Evolutionary conservation across 2,888 invertebrate genomes (phyloP).

Genomic region (Macrophya annulata): DNA sequence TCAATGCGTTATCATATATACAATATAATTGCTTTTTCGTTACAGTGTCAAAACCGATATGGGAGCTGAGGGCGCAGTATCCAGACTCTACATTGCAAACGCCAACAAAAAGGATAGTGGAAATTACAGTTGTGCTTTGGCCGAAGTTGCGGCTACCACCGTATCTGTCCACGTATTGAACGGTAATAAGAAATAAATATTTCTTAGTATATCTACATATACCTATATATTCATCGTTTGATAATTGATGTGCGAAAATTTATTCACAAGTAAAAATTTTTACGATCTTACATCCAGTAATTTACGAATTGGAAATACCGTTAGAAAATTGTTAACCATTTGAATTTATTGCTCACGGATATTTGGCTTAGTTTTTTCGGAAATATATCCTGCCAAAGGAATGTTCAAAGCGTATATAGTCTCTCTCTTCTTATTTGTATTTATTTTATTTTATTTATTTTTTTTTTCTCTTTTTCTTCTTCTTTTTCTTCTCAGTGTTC

Average conservation of each 20-base stretch:
- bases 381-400: background rate
- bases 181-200: constrained; percentile 81
- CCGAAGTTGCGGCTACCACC: constrained; percentile 86
- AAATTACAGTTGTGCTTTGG: constrained; percentile 89
- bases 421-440: background rate
- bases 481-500: background rate
- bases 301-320: too few relatives aligned
- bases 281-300: too few relatives aligned
- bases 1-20: too few relatives aligned
- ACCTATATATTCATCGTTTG: background rate
- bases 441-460: background rate
- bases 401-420: background rate
- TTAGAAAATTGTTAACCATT: background rate
- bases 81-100: constrained; percentile 90
- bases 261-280: too few relatives aligned
- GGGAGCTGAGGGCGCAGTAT: constrained; percentile 87
- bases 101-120: constrained; percentile 90
- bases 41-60: constrained; percentile 90
- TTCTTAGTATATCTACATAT: constrained; percentile 59
- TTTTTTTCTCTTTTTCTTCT: constrained; percentile 26
- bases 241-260: too few relatives aligned
- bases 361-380: background rate
- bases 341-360: background rate
- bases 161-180: constrained; percentile 90
- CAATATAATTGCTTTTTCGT: too few relatives aligned